A percentile compares a stretch with the other conserved stretches of the same genome.
These are phyloP conservation scores for Ageneiosus marmoratus DNA, from an alignment of 2,113 vertebrate genomes.

Conservation along the genomic window DNA sequence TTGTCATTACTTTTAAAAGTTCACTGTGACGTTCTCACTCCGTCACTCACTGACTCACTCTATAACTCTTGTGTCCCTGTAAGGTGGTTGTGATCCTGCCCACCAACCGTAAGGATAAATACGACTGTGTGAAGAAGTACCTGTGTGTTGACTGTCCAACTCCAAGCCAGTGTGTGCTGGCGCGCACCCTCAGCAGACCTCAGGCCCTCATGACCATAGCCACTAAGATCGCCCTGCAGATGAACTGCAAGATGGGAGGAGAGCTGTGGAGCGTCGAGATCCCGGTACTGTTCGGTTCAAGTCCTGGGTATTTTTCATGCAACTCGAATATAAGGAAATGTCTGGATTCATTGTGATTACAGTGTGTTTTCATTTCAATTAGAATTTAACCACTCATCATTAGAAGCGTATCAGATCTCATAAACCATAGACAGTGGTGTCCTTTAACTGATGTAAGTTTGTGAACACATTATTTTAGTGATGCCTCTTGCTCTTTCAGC, in stretches of 20 bases:
- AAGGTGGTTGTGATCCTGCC: conserved; percentile 89
- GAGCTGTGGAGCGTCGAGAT: conserved; percentile 94
- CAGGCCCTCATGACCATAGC: conserved; percentile 83
- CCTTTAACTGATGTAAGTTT: neutral
- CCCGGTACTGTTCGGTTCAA: conserved; percentile 72
- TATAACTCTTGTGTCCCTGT: neutral
- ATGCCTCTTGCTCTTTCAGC: conserved; percentile 62
- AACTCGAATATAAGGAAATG: neutral
- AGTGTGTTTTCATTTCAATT: no score
- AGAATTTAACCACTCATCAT: neutral
- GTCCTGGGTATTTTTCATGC: neutral
- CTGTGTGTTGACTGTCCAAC: conserved; percentile 88
- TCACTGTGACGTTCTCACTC: neutral
- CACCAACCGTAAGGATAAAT: conserved; percentile 88
- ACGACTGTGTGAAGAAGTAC: conserved; percentile 90
- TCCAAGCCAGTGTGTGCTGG: conserved; percentile 91
- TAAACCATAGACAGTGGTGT: neutral
- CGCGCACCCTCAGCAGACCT: conserved; percentile 82
- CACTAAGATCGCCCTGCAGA: conserved; percentile 92
- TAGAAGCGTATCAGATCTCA: neutral
- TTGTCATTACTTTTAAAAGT: neutral
- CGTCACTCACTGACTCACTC: neutral
- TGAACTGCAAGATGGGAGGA: conserved; percentile 96
- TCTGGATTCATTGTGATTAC: no score
- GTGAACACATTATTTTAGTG: neutral